phyloP scores from a whole-genome alignment of 2,113 vertebrate species.

The Eclectus roratus region DNA sequence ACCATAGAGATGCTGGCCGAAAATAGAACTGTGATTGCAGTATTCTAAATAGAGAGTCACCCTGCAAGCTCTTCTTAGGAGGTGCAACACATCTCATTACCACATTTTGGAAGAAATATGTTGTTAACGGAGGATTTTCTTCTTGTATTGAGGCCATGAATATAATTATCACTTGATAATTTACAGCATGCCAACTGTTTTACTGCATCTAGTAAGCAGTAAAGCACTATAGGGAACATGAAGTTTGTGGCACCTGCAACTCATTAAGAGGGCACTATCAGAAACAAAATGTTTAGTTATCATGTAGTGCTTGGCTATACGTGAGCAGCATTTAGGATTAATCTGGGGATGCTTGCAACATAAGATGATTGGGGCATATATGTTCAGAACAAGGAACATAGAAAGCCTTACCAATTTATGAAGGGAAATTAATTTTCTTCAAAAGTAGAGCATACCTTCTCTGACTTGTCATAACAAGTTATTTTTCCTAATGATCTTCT shows the following conservation, averaged over 20 bases:
- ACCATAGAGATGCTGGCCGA: constrained; percentile 29
- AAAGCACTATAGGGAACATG: constrained; percentile 51
- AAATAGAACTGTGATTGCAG: constrained; percentile 64
- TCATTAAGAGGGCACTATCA: constrained; percentile 64
- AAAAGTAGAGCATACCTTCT: not conserved
- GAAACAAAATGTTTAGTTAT: constrained; percentile 29
- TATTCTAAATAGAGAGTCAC: constrained; percentile 61
- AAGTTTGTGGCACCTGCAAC: constrained; percentile 63
- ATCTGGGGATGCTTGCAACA: not conserved
- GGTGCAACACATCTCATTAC: constrained; percentile 66
- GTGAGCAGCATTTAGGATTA: not conserved
- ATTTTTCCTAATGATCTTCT: not conserved
- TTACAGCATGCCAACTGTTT: constrained; percentile 71
- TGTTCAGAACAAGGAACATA: not conserved
- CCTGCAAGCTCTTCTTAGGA: constrained; percentile 64
- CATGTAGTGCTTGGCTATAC: constrained; percentile 1
- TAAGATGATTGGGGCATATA: not conserved
- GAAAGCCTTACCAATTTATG: not conserved
- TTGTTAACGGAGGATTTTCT: constrained; percentile 72
- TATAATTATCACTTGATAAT: constrained; percentile 76
- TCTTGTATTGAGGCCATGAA: constrained; percentile 71
- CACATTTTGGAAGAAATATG: constrained; percentile 68
- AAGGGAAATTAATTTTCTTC: not conserved
- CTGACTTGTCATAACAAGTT: not conserved
- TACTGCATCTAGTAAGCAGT: constrained; percentile 63